Evolutionary conservation across 1,140 invertebrate species (phyloP).

Genomic region (Stegodyphus dumicola): DNA sequence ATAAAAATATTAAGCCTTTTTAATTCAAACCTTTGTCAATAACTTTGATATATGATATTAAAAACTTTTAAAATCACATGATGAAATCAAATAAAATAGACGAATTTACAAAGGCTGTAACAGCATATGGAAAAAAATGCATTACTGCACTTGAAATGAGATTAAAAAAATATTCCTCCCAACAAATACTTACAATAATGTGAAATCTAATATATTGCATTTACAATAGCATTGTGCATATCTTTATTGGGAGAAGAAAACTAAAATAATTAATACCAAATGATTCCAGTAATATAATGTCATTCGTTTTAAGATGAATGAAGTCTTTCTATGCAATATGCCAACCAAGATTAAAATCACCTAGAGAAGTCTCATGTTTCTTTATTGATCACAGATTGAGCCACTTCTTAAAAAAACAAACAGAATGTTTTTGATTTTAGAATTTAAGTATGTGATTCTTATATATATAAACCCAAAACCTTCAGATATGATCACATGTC

Average conservation of each 20-base stretch:
- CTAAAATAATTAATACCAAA: slow-evolving; percentile 5
- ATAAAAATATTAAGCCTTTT: too few species aligned
- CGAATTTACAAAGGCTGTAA: too few species aligned
- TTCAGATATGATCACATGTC: background rate
- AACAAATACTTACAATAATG: too few species aligned
- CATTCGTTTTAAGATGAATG: background rate
- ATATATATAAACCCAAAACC: background rate
- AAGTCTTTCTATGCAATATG: background rate
- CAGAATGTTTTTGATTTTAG: background rate
- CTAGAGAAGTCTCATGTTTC: slow-evolving; percentile 8
- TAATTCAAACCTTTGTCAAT: too few species aligned
- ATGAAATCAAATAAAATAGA: too few species aligned
- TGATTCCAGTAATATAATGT: slow-evolving; percentile 6
- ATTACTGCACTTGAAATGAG: too few species aligned
- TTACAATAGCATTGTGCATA: background rate
- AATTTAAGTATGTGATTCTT: background rate
- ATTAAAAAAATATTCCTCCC: too few species aligned
- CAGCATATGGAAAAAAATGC: too few species aligned
- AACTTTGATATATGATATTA: too few species aligned
- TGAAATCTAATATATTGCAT: too few species aligned
- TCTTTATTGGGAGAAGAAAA: background rate
- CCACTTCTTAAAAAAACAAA: slow-evolving; percentile 37
- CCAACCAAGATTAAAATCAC: slow-evolving; percentile 10
- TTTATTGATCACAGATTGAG: background rate
- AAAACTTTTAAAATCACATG: too few species aligned